Conservation (phyloP, 1,140 invertebrate species). For the Pseudomyrmex dendroicus region DNA sequence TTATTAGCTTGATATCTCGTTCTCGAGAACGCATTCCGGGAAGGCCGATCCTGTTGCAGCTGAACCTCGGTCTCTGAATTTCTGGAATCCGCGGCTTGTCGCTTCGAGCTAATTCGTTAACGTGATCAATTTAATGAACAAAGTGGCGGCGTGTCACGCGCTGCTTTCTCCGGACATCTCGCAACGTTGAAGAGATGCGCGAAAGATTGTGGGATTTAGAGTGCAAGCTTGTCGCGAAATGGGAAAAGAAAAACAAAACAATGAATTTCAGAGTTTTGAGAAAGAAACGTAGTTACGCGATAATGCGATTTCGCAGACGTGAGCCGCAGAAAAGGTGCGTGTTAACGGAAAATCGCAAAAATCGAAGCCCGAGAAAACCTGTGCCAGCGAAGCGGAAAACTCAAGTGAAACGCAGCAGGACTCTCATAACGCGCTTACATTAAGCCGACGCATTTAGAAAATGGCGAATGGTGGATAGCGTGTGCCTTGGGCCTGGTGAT, state of each 20-base stretch:
- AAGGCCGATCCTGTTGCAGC: slow-evolving; percentile 55
- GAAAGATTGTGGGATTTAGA: not conserved
- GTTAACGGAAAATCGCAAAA: not conserved
- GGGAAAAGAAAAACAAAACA: not conserved
- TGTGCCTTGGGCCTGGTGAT: slow-evolving; percentile 82
- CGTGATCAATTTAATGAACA: slow-evolving; percentile 71
- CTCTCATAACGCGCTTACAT: slow-evolving; percentile 62
- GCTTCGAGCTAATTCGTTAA: slow-evolving; percentile 72
- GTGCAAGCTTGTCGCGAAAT: not conserved
- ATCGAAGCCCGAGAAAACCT: slow-evolving; percentile 21
- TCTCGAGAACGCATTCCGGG: slow-evolving; percentile 73
- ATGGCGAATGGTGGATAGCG: slow-evolving; percentile 77
- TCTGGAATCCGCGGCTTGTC: slow-evolving; percentile 77
- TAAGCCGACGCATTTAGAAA: slow-evolving; percentile 80
- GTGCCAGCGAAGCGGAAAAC: slow-evolving; percentile 23
- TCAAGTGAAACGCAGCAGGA: slow-evolving; percentile 21
- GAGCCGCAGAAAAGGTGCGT: not conserved
- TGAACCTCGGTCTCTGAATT: slow-evolving; percentile 70
- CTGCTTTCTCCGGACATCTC: slow-evolving; percentile 4
- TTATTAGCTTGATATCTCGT: slow-evolving; percentile 79
- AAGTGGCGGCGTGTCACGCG: slow-evolving; percentile 55
- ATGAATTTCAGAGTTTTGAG: not conserved
- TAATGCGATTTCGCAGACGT: not conserved
- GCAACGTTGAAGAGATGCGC: not conserved
- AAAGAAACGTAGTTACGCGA: not conserved